Conservation (phyloP, 2,113 vertebrate species). For the Phyllostomus hastatus region DNA sequence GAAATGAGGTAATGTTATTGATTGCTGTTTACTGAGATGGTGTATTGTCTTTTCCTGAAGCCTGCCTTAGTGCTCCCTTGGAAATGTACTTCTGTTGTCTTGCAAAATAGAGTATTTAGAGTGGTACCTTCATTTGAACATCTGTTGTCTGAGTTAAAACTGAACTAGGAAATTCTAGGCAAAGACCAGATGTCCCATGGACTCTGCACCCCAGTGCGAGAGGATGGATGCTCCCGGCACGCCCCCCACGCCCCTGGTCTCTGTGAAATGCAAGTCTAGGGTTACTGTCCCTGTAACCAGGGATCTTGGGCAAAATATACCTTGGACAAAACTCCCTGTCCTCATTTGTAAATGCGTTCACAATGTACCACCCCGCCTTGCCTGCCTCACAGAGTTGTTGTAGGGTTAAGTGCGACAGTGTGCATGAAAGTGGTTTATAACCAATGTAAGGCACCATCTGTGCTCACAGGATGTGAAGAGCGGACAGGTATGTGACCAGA, state of each 20-base stretch:
- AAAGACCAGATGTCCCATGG: not conserved
- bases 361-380: accelerated
- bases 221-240: not conserved
- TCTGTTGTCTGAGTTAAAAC: not conserved
- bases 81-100: not conserved
- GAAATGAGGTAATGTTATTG: not conserved
- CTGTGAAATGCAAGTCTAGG: not conserved
- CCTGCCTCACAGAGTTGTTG: not conserved
- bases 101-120: not conserved
- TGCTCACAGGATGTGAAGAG: not conserved
- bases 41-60: not conserved
- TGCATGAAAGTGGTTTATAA: not conserved
- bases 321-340: not conserved
- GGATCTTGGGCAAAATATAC: not conserved
- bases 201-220: not conserved
- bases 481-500: not conserved
- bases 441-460: not conserved
- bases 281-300: not conserved
- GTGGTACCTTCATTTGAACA: not conserved
- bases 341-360: not conserved
- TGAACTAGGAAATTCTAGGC: not conserved
- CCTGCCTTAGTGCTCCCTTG: not conserved
- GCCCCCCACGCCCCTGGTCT: not conserved
- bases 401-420: not conserved
- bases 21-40: not conserved